These are phyloP conservation scores for Corythaixoides concolor DNA, from an alignment of 2,113 vertebrate species.

Conservation along the genomic window DNA sequence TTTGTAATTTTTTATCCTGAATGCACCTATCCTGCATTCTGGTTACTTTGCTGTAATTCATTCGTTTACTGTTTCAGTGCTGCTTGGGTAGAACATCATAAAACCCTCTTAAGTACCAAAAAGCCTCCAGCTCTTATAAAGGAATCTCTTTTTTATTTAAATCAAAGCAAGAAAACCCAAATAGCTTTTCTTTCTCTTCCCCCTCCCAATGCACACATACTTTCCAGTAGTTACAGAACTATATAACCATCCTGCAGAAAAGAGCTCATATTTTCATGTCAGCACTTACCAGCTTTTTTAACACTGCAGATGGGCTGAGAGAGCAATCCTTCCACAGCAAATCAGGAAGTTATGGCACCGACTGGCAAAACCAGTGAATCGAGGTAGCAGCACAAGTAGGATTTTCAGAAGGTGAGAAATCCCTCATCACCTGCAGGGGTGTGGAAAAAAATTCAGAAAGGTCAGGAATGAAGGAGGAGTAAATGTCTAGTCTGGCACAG, in stretches of 20 bases:
- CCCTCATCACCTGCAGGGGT: background rate
- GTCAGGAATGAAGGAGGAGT: background rate
- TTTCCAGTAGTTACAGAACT: background rate
- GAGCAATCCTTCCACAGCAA: background rate
- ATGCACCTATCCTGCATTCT: background rate
- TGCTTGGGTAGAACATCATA: background rate
- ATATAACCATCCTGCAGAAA: background rate
- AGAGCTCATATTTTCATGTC: background rate
- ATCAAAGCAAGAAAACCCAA: conserved; percentile 11
- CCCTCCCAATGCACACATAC: background rate
- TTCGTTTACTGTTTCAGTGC: background rate
- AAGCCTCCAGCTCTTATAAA: background rate
- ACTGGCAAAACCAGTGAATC: background rate
- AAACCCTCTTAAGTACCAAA: background rate
- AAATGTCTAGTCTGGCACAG: background rate
- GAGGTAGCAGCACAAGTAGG: background rate
- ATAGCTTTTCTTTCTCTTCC: background rate
- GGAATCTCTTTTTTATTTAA: conserved; percentile 8
- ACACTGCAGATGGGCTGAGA: background rate
- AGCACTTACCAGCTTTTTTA: background rate
- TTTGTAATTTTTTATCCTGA: background rate
- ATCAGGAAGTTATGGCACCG: accelerated
- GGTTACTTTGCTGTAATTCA: background rate
- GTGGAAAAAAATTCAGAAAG: background rate
- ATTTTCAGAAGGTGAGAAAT: background rate